A percentile compares a stretch with the other conserved stretches of the same genome.
phyloP scores from a whole-genome alignment of 2,797 vertebrate species.

The Pampus argenteus region DNA sequence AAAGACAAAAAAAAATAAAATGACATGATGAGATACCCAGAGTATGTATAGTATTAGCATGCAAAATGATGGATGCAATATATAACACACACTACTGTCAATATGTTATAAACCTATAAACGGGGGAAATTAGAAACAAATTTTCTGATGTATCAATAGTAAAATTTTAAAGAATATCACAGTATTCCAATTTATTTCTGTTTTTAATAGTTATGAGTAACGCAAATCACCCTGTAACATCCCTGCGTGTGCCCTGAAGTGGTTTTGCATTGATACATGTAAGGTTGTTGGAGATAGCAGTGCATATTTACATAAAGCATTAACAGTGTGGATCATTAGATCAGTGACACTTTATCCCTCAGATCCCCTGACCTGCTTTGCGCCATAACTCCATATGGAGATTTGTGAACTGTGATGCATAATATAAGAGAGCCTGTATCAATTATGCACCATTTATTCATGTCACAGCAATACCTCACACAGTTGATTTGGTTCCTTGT shows the following conservation, averaged over 20 bases:
- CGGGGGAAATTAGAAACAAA: no score
- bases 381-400: constrained; percentile 57
- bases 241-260: not conserved
- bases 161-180: no score
- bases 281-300: constrained; percentile 10
- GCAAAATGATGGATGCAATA: no score
- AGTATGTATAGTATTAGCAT: no score
- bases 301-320: constrained; percentile 55
- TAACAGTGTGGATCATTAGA: constrained; percentile 57
- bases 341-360: constrained; percentile 55
- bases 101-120: no score
- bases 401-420: constrained; percentile 75
- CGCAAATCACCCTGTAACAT: no score
- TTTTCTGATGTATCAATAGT: no score
- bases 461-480: constrained; percentile 75
- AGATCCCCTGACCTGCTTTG: constrained; percentile 56
- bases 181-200: no score
- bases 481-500: constrained; percentile 80
- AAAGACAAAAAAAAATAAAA: no score
- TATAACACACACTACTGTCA: no score
- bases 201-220: no score
- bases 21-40: no score
- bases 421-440: constrained; percentile 75
- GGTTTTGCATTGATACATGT: constrained; percentile 25
- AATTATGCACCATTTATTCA: constrained; percentile 84